Evolutionary conservation across 2,888 invertebrate species (phyloP).

Genomic region (Lasioglossum figueresi): DNA sequence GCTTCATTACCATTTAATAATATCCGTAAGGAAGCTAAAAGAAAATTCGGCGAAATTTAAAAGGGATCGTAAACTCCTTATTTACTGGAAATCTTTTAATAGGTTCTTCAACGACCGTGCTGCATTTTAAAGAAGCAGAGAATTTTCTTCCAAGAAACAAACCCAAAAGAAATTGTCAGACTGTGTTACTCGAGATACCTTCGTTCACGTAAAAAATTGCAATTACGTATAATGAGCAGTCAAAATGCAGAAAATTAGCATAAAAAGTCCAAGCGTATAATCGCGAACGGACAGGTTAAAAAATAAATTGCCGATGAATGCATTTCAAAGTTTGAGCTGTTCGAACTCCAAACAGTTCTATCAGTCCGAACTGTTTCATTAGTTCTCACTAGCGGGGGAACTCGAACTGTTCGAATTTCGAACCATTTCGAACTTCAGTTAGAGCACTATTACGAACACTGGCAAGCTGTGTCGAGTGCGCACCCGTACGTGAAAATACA

Average conservation of each 20-base stretch:
- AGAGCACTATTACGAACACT: background rate
- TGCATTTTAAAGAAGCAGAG: background rate
- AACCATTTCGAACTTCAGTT: background rate
- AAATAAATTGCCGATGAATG: background rate
- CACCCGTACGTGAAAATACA: background rate
- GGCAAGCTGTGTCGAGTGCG: background rate
- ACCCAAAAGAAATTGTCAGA: background rate
- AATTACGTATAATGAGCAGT: background rate
- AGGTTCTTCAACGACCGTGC: background rate
- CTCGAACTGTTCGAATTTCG: background rate
- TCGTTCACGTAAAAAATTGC: background rate
- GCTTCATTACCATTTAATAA: background rate
- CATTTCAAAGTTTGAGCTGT: background rate
- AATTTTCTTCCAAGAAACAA: background rate
- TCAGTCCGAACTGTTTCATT: background rate
- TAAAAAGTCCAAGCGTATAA: background rate
- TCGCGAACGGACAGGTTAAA: background rate
- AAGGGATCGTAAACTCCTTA: background rate
- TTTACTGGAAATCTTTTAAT: background rate
- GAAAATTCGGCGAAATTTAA: background rate
- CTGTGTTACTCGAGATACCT: background rate
- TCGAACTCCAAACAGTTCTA: background rate
- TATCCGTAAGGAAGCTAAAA: background rate
- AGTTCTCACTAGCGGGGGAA: background rate
- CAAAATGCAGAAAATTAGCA: no score